Evolutionary conservation across 2,888 invertebrate species (phyloP).

Genomic region (Hecatera dysodea): DNA sequence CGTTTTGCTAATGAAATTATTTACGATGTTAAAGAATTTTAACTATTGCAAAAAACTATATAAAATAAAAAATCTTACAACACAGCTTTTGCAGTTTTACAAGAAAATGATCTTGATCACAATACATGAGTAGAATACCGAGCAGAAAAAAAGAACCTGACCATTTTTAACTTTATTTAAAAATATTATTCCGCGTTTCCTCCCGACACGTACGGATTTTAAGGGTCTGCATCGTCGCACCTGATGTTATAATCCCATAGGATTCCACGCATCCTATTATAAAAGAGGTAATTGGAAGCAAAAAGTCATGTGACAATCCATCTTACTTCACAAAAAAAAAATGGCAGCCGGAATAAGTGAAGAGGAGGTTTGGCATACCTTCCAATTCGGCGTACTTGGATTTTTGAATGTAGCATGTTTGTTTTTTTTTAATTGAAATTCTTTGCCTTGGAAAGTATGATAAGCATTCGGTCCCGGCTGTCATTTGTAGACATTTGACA

Average conservation of each 20-base stretch:
- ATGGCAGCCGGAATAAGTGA: not conserved
- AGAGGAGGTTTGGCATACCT: not conserved
- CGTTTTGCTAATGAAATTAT: too few species aligned
- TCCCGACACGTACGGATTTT: conserved; percentile 15
- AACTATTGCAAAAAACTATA: too few species aligned
- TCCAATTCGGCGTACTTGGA: not conserved
- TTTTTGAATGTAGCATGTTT: too few species aligned
- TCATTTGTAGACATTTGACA: too few species aligned
- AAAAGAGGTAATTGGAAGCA: conserved; percentile 18
- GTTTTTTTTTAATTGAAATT: too few species aligned
- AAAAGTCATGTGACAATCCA: conserved; percentile 25
- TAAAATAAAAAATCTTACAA: too few species aligned
- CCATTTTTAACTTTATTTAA: not conserved
- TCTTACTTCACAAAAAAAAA: conserved; percentile 2
- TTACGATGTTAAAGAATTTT: too few species aligned
- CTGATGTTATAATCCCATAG: conserved; percentile 46
- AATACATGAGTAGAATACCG: not conserved
- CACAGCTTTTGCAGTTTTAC: too few species aligned
- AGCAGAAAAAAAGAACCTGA: not conserved
- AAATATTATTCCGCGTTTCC: conserved; percentile 21
- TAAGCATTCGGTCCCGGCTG: too few species aligned
- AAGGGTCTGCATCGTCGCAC: conserved; percentile 45
- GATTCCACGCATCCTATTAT: conserved; percentile 29
- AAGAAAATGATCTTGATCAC: too few species aligned
- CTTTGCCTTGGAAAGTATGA: too few species aligned